Evolutionary conservation across 2,888 invertebrate genomes (phyloP).

Genomic region (Chironomus tentans): DNA sequence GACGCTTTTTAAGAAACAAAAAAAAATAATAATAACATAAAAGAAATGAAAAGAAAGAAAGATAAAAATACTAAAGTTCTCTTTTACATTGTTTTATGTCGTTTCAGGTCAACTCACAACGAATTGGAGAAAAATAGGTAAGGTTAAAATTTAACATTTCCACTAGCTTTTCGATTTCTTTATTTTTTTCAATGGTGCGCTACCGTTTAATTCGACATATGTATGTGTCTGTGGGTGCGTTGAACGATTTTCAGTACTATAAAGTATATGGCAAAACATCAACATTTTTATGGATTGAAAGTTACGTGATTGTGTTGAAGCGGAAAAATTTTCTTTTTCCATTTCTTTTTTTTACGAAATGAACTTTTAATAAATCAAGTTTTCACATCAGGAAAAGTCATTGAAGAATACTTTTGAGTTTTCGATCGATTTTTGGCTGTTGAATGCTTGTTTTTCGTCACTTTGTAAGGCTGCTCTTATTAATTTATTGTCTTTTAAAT

Average conservation of each 20-base stretch:
- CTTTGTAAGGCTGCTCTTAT: too few relatives aligned
- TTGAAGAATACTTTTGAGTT: too few relatives aligned
- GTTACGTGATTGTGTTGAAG: constrained; percentile 16
- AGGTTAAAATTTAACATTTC: constrained; percentile 16
- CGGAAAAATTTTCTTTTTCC: not conserved
- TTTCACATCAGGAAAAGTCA: not conserved
- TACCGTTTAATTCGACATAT: too few relatives aligned
- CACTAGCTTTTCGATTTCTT: not conserved
- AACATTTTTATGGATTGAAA: constrained; percentile 11
- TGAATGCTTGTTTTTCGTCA: not conserved
- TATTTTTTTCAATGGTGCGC: not conserved
- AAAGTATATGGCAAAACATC: not conserved
- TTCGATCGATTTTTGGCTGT: not conserved
- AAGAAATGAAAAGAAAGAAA: not conserved
- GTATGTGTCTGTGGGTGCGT: not conserved
- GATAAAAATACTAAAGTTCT: not conserved
- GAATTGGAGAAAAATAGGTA: constrained; percentile 28
- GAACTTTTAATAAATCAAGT: not conserved
- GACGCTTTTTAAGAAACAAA: constrained; percentile 1
- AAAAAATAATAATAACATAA: not conserved
- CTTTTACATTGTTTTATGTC: constrained; percentile 22
- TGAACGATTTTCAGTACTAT: not conserved
- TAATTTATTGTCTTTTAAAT: too few relatives aligned
- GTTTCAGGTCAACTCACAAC: constrained; percentile 27
- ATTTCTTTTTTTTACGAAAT: not conserved